Evolutionary conservation across 2,797 vertebrate genomes (phyloP), one percentile per base, ranked within the genome.

Genomic region (Myotis findleyi): DNA sequence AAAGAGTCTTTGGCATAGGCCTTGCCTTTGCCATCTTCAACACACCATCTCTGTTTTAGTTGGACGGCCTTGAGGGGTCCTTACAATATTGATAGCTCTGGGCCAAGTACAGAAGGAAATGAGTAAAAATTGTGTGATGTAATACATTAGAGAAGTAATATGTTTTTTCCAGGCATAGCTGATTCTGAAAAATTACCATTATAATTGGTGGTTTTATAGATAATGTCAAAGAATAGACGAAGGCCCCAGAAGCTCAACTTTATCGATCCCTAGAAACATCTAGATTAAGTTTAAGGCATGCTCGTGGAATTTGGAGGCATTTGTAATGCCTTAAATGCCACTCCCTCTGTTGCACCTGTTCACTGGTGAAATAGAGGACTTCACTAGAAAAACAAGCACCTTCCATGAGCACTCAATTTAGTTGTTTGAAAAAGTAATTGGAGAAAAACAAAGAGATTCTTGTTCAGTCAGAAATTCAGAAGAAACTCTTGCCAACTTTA

Each of bases 401-500:
- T 97, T 95, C 86, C 87, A 83, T 13, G 73, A 97, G 87, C 89
- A 82, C 59, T 96, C 96, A 94, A 93, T 97, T 95, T 93, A 93
- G 87, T 97, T 92, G 92, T 95, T 96, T 96, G 66, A 94, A 90
- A 97, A 96, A 96, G 86, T 92, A 96, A 96, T 96, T 89, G 95
- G 72, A 92, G 51, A 17, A 23, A 97, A 97, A 96, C 96, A 98
- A 97, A 96, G 95, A 96, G 87, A 97, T 96, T 98, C 95, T 95
- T 97, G 87, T 96, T 97, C 44, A 66, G 93, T 96, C 53, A 89
- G 89, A 5, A 36, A 93, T 17, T 20, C 27, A 9, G 23, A 69
- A 97, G 96, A 71, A 97, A 97, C 72, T 1, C 2, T 93, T 98
- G 97, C 96, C 97, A 98, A 3, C 53, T 87, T 93, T 96, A 89